Percentiles rank a stretch among this genome's conserved stretches.
Evolutionary conservation across 1,140 invertebrate genomes (phyloP).

Genomic region (Trichonephila clavipes): DNA sequence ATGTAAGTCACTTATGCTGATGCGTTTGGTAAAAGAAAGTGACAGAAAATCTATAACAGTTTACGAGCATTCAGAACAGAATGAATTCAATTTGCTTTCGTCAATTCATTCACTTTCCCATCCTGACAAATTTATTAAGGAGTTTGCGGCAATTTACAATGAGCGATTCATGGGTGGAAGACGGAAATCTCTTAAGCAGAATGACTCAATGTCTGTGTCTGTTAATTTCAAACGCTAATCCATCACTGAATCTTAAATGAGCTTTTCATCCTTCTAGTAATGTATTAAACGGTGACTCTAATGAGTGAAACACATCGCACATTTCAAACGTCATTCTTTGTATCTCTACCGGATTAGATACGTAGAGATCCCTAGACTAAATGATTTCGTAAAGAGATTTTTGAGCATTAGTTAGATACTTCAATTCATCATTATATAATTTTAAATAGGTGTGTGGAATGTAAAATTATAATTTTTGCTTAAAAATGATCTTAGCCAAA

Average conservation of each 20-base stretch:
- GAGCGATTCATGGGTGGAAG: slow-evolving; percentile 8
- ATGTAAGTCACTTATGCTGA: neutral
- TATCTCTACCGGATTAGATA: neutral
- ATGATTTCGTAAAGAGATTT: neutral
- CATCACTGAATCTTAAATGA: slow-evolving; percentile 5
- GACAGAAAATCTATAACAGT: neutral
- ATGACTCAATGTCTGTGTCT: neutral
- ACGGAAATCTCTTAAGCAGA: slow-evolving; percentile 29
- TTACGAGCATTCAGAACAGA: neutral
- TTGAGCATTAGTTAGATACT: neutral
- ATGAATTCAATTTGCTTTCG: neutral
- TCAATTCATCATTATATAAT: neutral
- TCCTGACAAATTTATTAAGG: slow-evolving; percentile 9
- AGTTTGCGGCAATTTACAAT: neutral
- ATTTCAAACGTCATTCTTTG: neutral
- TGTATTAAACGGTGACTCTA: neutral
- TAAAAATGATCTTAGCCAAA: too few relatives aligned
- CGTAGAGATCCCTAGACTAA: neutral
- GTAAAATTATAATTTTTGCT: too few relatives aligned
- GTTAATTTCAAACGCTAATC: slow-evolving; percentile 27
- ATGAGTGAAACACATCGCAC: neutral
- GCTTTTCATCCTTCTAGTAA: slow-evolving; percentile 23
- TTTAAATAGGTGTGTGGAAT: too few relatives aligned
- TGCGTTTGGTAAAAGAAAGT: neutral
- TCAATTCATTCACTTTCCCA: neutral